phyloP scores from a whole-genome alignment of 2,888 invertebrate genomes.

The Dendrolimus houi region DNA sequence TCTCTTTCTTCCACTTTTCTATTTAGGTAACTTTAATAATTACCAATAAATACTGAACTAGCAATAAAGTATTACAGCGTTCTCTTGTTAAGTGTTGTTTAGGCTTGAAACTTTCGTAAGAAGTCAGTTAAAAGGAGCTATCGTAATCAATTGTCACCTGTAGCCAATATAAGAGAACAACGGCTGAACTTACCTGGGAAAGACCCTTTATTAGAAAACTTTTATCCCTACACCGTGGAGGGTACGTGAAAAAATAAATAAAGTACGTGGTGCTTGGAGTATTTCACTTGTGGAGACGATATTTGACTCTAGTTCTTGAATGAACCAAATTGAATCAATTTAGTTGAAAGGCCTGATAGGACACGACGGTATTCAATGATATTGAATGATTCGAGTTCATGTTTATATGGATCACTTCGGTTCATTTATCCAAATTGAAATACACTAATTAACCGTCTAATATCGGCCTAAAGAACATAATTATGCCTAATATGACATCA shows the following conservation, averaged over 20 bases:
- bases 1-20: no score
- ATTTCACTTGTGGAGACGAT: neutral
- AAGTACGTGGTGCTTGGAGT: slow-evolving; percentile 46
- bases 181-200: slow-evolving; percentile 54
- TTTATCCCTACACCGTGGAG: slow-evolving; percentile 43
- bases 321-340: no score
- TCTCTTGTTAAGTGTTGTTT: slow-evolving; percentile 25
- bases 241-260: slow-evolving; percentile 62
- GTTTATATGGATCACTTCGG: no score
- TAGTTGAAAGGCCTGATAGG: no score
- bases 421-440: no score
- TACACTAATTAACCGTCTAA: no score
- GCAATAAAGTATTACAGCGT: slow-evolving; percentile 10
- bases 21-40: neutral
- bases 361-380: no score
- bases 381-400: no score
- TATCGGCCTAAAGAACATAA: no score
- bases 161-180: slow-evolving; percentile 61
- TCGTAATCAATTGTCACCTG: slow-evolving; percentile 71
- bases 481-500: no score
- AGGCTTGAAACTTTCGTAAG: slow-evolving; percentile 28
- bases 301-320: neutral
- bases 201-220: slow-evolving; percentile 73
- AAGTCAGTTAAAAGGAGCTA: slow-evolving; percentile 65
- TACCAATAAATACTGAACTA: neutral